Evolutionary conservation across 2,888 invertebrate genomes (phyloP).

Genomic region (Crioceris asparagi): DNA sequence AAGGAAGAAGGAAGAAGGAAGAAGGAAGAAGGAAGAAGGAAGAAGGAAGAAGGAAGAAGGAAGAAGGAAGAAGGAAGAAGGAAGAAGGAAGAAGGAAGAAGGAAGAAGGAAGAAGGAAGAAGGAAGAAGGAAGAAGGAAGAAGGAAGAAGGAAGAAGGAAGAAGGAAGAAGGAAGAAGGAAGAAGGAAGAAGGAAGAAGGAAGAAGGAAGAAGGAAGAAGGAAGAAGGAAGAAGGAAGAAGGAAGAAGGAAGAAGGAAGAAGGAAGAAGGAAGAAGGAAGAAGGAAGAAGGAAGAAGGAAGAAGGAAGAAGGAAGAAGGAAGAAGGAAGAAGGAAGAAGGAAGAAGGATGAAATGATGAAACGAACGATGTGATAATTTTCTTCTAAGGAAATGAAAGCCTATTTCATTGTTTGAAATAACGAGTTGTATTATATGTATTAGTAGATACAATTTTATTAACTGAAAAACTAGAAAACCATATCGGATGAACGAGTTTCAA

Average conservation of each 20-base stretch:
- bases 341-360: not conserved
- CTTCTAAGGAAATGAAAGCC: too few relatives aligned
- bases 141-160: not conserved
- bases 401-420: too few relatives aligned
- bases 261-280: not conserved
- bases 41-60: not conserved
- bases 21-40: not conserved
- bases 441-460: too few relatives aligned
- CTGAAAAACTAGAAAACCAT: too few relatives aligned
- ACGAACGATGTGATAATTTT: not conserved
- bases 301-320: not conserved
- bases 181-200: not conserved
- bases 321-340: not conserved
- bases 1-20: not conserved
- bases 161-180: not conserved
- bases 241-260: not conserved
- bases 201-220: not conserved
- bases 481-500: too few relatives aligned
- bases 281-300: not conserved
- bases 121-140: not conserved
- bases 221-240: not conserved
- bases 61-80: not conserved
- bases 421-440: too few relatives aligned
- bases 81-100: not conserved
- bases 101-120: not conserved